Percentiles rank a stretch among this genome's conserved stretches.
These are phyloP conservation scores for Nixonia krombeini DNA, from an alignment of 1,140 invertebrate genomes.

Conservation along the genomic window DNA sequence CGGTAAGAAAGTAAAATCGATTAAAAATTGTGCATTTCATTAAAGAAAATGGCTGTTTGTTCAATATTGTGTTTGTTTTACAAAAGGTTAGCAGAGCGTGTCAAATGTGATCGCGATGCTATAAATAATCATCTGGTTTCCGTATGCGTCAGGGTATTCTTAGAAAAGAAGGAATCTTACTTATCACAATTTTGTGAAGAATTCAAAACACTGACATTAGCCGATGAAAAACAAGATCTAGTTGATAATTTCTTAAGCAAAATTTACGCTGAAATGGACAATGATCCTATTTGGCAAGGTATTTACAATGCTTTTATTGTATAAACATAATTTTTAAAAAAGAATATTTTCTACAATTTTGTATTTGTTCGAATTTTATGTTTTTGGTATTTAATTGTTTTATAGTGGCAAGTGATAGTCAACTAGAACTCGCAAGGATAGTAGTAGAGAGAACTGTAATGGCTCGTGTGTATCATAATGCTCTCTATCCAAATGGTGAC, in stretches of 20 bases:
- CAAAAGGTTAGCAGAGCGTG: conserved; percentile 75
- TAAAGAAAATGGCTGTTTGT: not conserved
- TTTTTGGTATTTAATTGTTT: conserved; percentile 22
- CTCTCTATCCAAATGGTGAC: conserved; percentile 97
- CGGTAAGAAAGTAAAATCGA: conserved; percentile 64
- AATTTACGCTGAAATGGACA: conserved; percentile 75
- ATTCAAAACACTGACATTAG: conserved; percentile 81
- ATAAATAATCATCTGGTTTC: conserved; percentile 85
- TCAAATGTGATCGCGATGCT: conserved; percentile 80
- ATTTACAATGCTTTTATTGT: conserved; percentile 27
- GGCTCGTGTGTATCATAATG: conserved; percentile 91
- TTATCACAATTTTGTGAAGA: conserved; percentile 81
- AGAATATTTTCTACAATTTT: too few species aligned
- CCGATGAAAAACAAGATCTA: conserved; percentile 87
- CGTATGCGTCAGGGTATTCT: conserved; percentile 84
- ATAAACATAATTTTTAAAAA: not conserved
- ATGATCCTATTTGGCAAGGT: conserved; percentile 82
- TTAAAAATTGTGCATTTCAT: not conserved
- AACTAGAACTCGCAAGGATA: conserved; percentile 79
- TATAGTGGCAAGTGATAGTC: conserved; percentile 76
- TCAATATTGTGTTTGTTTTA: conserved; percentile 30
- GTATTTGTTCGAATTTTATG: conserved; percentile 4
- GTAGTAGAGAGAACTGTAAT: conserved; percentile 88
- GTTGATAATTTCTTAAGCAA: conserved; percentile 77
- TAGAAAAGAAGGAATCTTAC: conserved; percentile 80